These are phyloP conservation scores for Acronicta aceris DNA, from an alignment of 2,888 invertebrate genomes.

Conservation along the genomic window DNA sequence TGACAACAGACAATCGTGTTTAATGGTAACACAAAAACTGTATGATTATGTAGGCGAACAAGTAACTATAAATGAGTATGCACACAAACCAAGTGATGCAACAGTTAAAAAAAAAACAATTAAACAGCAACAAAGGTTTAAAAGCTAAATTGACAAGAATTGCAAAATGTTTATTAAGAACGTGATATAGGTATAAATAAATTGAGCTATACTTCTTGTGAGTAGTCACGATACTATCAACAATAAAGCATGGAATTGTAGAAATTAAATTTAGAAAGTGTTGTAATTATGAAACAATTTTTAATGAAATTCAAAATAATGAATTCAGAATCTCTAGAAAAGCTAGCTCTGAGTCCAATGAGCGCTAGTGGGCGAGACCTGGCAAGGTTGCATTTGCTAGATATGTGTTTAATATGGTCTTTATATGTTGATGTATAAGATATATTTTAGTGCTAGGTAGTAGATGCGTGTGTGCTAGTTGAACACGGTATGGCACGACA, in stretches of 20 bases:
- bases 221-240: constrained; percentile 23
- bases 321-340: constrained; percentile 47
- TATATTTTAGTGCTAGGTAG: constrained; percentile 32
- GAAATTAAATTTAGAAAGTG: constrained; percentile 45
- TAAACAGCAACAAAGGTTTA: constrained; percentile 19
- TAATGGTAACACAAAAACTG: constrained; percentile 62
- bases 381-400: constrained; percentile 27
- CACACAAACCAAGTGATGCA: constrained; percentile 48
- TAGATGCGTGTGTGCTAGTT: constrained; percentile 43
- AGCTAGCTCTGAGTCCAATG: constrained; percentile 55
- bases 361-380: constrained; percentile 58
- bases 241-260: constrained; percentile 23
- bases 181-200: constrained; percentile 24
- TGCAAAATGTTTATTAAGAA: constrained; percentile 28
- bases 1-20: constrained; percentile 73
- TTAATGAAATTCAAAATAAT: constrained; percentile 45
- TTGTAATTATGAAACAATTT: constrained; percentile 49
- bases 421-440: constrained; percentile 48
- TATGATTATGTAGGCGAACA: constrained; percentile 65
- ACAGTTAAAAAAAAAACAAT: constrained; percentile 41
- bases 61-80: constrained; percentile 53
- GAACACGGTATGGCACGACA: constrained; percentile 71
- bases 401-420: constrained; percentile 27
- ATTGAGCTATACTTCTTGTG: constrained; percentile 13
- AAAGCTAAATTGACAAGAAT: constrained; percentile 35